phyloP scores from a whole-genome alignment of 2,888 invertebrate species.

The Pseudoips prasinana region DNA sequence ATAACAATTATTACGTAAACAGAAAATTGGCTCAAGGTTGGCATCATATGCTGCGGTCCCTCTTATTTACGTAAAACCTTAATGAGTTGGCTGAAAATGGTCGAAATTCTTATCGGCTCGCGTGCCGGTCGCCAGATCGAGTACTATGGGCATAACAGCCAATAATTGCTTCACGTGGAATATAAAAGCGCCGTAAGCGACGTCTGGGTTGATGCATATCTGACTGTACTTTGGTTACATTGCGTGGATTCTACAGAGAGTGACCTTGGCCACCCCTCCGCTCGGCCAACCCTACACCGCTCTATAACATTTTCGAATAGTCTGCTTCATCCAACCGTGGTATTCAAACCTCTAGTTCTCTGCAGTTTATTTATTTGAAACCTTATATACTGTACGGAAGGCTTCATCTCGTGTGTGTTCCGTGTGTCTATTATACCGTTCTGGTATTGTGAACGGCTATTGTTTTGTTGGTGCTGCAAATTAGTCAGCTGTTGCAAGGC shows the following conservation, averaged over 20 bases:
- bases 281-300: conserved; percentile 45
- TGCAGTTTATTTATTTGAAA: conserved; percentile 28
- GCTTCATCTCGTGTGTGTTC: conserved; percentile 44
- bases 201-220: conserved; percentile 64
- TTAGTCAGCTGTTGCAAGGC: conserved; percentile 73
- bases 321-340: conserved; percentile 62
- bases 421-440: conserved; percentile 40
- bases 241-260: conserved; percentile 71
- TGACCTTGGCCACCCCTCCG: conserved; percentile 69
- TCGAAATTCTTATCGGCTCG: conserved; percentile 67
- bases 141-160: conserved; percentile 46
- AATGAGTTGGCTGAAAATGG: conserved; percentile 49
- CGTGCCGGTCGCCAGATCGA: conserved; percentile 54
- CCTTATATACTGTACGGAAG: conserved; percentile 47
- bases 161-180: conserved; percentile 64
- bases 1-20: conserved; percentile 22
- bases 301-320: conserved; percentile 73
- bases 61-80: conserved; percentile 55
- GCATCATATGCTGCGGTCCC: conserved; percentile 36
- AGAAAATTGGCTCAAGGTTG: conserved; percentile 64
- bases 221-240: conserved; percentile 49
- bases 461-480: conserved; percentile 73
- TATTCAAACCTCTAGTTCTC: conserved; percentile 52
- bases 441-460: conserved; percentile 36
- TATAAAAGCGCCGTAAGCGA: conserved; percentile 48